Evolutionary conservation across 2,888 invertebrate species (phyloP), one percentile per base, ranked within the genome.

Genomic region (Omphaloscelis lunosa): DNA sequence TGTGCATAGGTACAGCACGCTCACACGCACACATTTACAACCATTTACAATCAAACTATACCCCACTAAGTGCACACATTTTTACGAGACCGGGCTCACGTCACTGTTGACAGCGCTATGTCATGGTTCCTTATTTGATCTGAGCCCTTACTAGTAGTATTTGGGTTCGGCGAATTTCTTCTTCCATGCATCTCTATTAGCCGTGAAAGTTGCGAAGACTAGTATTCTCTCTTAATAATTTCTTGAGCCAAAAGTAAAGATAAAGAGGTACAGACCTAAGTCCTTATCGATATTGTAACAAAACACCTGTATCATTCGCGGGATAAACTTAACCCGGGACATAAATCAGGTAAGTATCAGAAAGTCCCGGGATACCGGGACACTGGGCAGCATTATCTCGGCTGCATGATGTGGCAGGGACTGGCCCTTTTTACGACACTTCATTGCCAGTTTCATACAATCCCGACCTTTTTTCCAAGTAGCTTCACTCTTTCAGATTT

Each of bases 401-500:
- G 75, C 70, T 76, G 77, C 79, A 77, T 84, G 79, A 83, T 81
- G 78, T 77, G 82, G 84, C 86, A 65, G 88, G 84, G 86, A 85
- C 88, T 89, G 85, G 85, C 85, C 89, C 84, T 90, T 91, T 91
- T 92, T 91, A 89, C 85, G 86, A 87, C 89, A 89, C 86, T 91
- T 89, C 91, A 89, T 84, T 86, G 86, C 75, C 89, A 90, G 87
- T 91, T 92, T 91, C 89, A 91, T 90, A 87, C 84, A 88, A 89
- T 85, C 83, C 79, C 77, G 78, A 82, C 82, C 85, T 86, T 83
- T 80, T 84, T 86, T 82, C 76, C 58, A 70, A 80, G 92, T 93
- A 94, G 93, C 93, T 93, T 93, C 89, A 94, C 93, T 92, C 73
- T 80, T 62, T 3, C 27, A 58, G 48, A 53, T 79, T 75, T 65